Evolutionary conservation across 53 echinoderm and acorn worm species (phyloP).

Genomic region (Actinopyga echinites): DNA sequence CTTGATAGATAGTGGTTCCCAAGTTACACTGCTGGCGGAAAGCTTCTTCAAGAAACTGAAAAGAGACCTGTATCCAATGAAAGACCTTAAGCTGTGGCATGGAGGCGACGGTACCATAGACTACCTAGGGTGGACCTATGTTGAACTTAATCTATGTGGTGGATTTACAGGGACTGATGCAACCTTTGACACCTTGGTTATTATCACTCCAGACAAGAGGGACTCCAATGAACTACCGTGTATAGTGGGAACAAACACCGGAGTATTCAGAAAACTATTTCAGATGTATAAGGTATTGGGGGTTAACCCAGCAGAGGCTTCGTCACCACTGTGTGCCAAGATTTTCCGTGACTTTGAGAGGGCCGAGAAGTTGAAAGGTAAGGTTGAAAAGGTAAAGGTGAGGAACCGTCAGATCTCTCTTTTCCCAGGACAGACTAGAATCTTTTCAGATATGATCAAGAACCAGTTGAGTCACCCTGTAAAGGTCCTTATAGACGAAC

Average conservation of each 20-base stretch:
- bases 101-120: constrained; percentile 40
- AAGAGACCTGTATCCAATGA: neutral
- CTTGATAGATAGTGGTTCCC: constrained; percentile 63
- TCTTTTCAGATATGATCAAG: neutral
- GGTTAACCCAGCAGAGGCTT: neutral
- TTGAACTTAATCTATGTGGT: neutral
- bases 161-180: constrained; percentile 10
- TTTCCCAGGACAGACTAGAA: neutral
- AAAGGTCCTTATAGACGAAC: neutral
- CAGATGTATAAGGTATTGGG: neutral
- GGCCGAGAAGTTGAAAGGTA: neutral
- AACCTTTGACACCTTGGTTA: neutral
- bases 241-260: constrained; percentile 34
- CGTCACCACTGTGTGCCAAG: neutral
- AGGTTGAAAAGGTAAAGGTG: neutral
- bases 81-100: constrained; percentile 33
- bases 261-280: constrained; percentile 9
- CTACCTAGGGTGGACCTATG: constrained; percentile 43
- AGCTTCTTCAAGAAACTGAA: constrained; percentile 31
- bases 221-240: neutral
- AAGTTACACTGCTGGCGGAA: constrained; percentile 49
- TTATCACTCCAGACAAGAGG: constrained; percentile 38
- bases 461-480: neutral
- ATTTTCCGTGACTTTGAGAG: neutral
- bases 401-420: neutral